Percentiles rank a stretch among this genome's conserved stretches.
These are phyloP conservation scores for Aptenodytes forsteri DNA, from an alignment of 2,113 vertebrate genomes.

Conservation along the genomic window DNA sequence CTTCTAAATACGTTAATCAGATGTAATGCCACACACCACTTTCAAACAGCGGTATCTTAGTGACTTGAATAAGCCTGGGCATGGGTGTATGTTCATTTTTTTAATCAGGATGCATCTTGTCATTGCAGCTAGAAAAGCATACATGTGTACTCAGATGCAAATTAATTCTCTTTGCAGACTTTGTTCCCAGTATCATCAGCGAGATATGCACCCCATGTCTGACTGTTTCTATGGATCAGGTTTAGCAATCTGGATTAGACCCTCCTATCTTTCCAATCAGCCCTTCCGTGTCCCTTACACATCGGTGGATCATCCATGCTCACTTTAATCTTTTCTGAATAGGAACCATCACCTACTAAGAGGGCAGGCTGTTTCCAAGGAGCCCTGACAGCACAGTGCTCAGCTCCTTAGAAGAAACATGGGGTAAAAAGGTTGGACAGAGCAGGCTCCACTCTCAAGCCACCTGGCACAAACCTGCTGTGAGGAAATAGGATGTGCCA, in stretches of 20 bases:
- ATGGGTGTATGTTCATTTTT: accelerated
- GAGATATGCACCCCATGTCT: not conserved
- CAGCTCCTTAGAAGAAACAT: not conserved
- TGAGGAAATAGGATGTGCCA: not conserved
- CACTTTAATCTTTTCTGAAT: not conserved
- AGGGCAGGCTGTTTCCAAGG: not conserved
- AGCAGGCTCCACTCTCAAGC: not conserved
- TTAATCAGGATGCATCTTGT: not conserved
- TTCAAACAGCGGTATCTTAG: not conserved
- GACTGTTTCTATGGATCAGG: not conserved
- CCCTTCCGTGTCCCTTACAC: not conserved
- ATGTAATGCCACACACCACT: not conserved
- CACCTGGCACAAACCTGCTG: not conserved
- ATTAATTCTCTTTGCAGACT: not conserved
- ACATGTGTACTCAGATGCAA: not conserved
- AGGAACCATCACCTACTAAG: not conserved
- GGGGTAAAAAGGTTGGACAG: not conserved
- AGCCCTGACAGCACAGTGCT: not conserved
- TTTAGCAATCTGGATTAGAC: not conserved
- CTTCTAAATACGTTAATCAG: not conserved
- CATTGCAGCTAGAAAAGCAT: not conserved
- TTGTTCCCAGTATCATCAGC: not conserved
- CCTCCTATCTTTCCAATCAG: not conserved
- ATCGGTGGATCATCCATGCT: not conserved
- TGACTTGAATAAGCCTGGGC: not conserved